Conservation (phyloP, 2,888 invertebrate species). For the Drosophila austrosaltans region DNA sequence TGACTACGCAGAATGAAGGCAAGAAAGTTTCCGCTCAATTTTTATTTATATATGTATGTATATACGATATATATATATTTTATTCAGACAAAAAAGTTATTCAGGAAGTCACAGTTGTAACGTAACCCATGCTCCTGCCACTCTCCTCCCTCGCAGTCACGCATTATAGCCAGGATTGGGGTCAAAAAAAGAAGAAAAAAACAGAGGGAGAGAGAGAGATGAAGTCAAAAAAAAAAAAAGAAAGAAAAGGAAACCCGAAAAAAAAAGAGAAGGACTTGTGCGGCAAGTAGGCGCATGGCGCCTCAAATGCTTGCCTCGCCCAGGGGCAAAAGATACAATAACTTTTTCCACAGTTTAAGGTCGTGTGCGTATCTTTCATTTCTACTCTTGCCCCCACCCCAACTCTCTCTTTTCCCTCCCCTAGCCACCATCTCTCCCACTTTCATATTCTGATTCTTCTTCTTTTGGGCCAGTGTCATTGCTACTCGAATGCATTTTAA, state of each 20-base stretch:
- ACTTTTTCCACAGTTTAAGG: slow-evolving; percentile 74
- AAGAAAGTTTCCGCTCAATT: slow-evolving; percentile 17
- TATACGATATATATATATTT: background rate
- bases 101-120: slow-evolving; percentile 7
- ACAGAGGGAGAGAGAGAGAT: background rate
- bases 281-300: slow-evolving; percentile 64
- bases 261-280: slow-evolving; percentile 58
- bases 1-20: slow-evolving; percentile 22
- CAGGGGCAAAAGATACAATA: slow-evolving; percentile 69
- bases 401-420: too few species aligned
- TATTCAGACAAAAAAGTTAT: slow-evolving; percentile 3
- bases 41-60: background rate
- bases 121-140: background rate
- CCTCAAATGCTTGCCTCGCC: slow-evolving; percentile 39
- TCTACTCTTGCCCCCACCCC: background rate
- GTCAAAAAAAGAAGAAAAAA: slow-evolving; percentile 1
- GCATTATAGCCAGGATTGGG: slow-evolving; percentile 17
- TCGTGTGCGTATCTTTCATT: slow-evolving; percentile 38
- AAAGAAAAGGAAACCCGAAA: slow-evolving; percentile 25
- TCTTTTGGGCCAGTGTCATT: slow-evolving; percentile 56
- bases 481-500: slow-evolving; percentile 74
- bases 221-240: background rate
- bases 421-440: too few species aligned
- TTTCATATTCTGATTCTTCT: slow-evolving; percentile 13
- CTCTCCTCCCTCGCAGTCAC: slow-evolving; percentile 21